Evolutionary conservation across 1,140 invertebrate genomes (phyloP).

Genomic region (Choristoneura fumiferana): DNA sequence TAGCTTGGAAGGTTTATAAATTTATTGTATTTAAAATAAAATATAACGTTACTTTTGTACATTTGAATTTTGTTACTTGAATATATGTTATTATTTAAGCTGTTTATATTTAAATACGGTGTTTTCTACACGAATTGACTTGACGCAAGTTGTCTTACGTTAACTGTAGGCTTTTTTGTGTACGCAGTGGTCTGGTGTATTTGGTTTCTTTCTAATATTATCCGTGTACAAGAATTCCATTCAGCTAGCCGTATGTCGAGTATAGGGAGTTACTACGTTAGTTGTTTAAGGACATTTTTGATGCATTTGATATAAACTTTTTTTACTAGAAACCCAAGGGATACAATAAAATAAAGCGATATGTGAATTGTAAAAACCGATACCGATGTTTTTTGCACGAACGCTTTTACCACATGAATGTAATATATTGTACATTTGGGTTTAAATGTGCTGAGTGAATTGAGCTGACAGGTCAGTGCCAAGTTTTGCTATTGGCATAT

Average conservation of each 20-base stretch:
- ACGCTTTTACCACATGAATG: conserved; percentile 72
- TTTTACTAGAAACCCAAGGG: conserved; percentile 74
- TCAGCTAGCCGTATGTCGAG: conserved; percentile 63
- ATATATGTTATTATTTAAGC: conserved; percentile 74
- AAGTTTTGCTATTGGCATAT: conserved; percentile 75
- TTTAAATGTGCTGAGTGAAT: conserved; percentile 75
- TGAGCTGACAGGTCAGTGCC: conserved; percentile 70
- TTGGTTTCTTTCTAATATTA: conserved; percentile 66
- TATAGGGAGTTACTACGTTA: conserved; percentile 71
- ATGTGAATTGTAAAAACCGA: conserved; percentile 72
- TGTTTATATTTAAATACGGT: conserved; percentile 68
- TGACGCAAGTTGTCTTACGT: conserved; percentile 59
- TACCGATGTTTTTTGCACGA: conserved; percentile 68
- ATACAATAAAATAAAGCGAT: conserved; percentile 61
- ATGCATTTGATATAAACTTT: conserved; percentile 78
- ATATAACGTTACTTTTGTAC: conserved; percentile 73
- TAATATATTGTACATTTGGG: conserved; percentile 78
- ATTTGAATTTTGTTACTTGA: conserved; percentile 70
- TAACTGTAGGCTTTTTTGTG: conserved; percentile 58
- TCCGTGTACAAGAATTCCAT: conserved; percentile 60
- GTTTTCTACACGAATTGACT: conserved; percentile 68
- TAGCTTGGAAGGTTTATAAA: conserved; percentile 59
- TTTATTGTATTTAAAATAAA: conserved; percentile 58
- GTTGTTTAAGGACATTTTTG: conserved; percentile 77
- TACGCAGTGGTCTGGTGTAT: conserved; percentile 67